Conservation (phyloP, 2,888 invertebrate genomes). For the Ischnus inquisitorius region DNA sequence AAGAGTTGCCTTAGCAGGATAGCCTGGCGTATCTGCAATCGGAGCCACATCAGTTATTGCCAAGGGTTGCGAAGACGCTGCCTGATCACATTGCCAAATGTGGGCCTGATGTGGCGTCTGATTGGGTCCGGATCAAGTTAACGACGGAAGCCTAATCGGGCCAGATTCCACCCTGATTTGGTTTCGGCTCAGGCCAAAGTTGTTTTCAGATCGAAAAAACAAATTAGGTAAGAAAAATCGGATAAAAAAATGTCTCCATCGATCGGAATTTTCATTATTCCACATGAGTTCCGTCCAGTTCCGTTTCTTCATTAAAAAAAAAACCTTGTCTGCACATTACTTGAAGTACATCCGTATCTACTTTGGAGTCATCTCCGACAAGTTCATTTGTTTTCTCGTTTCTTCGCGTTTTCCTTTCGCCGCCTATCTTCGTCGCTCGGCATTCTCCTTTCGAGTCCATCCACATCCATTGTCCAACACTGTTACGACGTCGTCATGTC, state of each 20-base stretch:
- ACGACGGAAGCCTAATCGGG: too few species aligned
- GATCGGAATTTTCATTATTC: conserved; percentile 1
- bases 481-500: conserved; percentile 77
- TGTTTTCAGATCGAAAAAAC: too few species aligned
- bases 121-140: too few species aligned
- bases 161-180: too few species aligned
- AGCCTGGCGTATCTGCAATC: too few species aligned
- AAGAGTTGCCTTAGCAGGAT: too few species aligned
- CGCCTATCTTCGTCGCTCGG: conserved; percentile 27
- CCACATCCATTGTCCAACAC: conserved; percentile 81
- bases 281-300: background rate
- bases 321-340: background rate
- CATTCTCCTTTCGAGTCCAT: conserved; percentile 74
- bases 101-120: too few species aligned
- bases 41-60: too few species aligned
- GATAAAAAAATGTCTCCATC: background rate
- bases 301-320: background rate
- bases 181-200: too few species aligned
- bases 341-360: conserved; percentile 31
- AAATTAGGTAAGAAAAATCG: too few species aligned
- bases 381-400: conserved; percentile 37
- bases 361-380: conserved; percentile 26
- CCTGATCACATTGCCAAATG: too few species aligned
- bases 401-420: conserved; percentile 36
- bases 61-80: too few species aligned